A percentile compares a stretch with the other conserved stretches of the same genome.
These are phyloP conservation scores for Patella ulyssiponensis DNA, from an alignment of 2,888 invertebrate species.

Conservation along the genomic window DNA sequence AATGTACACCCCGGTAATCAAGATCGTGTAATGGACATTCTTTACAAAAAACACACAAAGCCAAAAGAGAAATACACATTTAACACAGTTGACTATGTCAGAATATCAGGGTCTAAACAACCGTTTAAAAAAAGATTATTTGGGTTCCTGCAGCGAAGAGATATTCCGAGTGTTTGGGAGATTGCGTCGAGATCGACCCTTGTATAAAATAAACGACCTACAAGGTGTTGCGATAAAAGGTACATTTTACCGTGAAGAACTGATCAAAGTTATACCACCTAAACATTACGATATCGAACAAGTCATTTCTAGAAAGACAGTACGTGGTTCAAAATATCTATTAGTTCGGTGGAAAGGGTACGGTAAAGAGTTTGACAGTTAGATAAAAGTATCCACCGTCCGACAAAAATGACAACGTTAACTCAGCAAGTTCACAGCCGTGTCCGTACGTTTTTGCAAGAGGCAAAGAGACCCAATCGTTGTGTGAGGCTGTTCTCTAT, in stretches of 20 bases:
- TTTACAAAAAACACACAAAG: background rate
- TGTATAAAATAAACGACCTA: background rate
- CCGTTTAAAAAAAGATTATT: no score
- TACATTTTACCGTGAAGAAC: background rate
- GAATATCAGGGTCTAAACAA: background rate
- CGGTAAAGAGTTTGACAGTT: background rate
- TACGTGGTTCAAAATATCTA: no score
- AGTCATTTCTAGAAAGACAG: no score
- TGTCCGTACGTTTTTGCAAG: no score
- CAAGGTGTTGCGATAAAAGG: background rate
- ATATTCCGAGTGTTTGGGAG: background rate
- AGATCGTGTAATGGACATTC: background rate
- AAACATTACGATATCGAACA: no score
- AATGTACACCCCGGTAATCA: constrained; percentile 30
- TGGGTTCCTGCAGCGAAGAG: background rate
- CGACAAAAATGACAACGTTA: background rate
- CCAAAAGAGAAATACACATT: background rate
- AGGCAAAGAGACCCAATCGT: no score
- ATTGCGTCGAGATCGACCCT: background rate
- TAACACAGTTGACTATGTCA: background rate
- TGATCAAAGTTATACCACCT: no score
- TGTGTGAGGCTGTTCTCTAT: no score
- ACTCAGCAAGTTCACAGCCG: no score
- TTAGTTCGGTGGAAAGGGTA: no score
- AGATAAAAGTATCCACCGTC: background rate